phyloP scores from a whole-genome alignment of 2,797 vertebrate genomes.

The Tokudaia tokunoshimensis region DNA sequence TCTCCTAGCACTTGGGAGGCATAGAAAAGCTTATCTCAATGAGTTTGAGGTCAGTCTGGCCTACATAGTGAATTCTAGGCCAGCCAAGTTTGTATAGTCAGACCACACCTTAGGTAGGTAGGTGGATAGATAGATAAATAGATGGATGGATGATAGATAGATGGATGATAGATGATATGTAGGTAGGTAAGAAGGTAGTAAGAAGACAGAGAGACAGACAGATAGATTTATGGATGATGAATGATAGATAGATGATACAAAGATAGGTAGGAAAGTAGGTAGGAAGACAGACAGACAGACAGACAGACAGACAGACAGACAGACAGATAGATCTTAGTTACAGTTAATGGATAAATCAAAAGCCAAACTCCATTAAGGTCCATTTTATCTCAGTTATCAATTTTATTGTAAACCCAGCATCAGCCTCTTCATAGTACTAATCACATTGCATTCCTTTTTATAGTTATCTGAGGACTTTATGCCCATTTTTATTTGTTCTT shows the following conservation, averaged over 20 bases:
- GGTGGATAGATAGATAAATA: neutral
- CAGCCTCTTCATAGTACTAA: neutral
- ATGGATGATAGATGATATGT: neutral
- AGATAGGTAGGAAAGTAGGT: no score
- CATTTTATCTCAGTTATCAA: conserved; percentile 39
- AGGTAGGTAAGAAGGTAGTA: neutral
- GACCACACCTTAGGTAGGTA: neutral
- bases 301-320: no score
- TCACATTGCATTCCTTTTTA: conserved; percentile 4
- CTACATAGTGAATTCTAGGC: neutral
- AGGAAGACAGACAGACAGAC: neutral
- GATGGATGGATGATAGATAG: neutral
- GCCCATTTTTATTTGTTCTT: conserved; percentile 10
- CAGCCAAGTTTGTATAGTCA: neutral
- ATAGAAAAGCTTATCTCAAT: neutral
- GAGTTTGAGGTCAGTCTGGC: neutral
- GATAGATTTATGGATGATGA: neutral
- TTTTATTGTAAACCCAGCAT: conserved; percentile 16
- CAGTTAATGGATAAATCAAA: neutral
- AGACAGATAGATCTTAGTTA: neutral
- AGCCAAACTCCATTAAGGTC: neutral
- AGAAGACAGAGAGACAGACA: neutral
- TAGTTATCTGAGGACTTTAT: neutral
- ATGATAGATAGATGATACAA: neutral
- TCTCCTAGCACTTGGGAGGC: no score